Evolutionary conservation across 2,113 vertebrate genomes (phyloP).

Genomic region (Mixornis gularis): DNA sequence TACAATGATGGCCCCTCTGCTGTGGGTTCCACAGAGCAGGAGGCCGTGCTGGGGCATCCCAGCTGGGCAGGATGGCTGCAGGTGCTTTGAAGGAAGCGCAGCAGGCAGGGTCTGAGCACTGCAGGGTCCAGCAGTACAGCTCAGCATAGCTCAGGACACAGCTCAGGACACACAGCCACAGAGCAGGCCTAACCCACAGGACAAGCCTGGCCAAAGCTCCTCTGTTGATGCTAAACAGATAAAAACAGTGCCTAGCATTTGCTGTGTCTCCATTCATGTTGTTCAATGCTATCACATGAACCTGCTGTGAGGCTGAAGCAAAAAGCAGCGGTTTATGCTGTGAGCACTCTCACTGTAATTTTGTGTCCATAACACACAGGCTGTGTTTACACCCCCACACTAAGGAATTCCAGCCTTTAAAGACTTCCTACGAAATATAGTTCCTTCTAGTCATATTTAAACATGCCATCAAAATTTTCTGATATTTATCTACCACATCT

Average conservation of each 20-base stretch:
- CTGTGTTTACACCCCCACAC: neutral
- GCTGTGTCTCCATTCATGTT: neutral
- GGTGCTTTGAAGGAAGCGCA: neutral
- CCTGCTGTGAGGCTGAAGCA: neutral
- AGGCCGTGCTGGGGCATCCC: rapidly evolving
- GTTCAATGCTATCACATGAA: rapidly evolving
- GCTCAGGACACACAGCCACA: neutral
- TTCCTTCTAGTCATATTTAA: neutral
- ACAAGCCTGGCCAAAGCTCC: neutral
- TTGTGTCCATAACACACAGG: neutral
- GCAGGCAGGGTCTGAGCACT: rapidly evolving
- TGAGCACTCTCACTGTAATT: neutral
- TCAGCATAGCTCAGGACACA: neutral
- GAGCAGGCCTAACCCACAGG: rapidly evolving
- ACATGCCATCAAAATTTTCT: neutral
- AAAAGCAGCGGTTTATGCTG: neutral
- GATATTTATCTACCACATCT: neutral
- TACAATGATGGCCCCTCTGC: rapidly evolving
- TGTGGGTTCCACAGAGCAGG: rapidly evolving
- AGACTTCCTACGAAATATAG: neutral
- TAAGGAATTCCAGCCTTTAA: neutral
- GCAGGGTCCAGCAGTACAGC: rapidly evolving
- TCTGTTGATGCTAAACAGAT: neutral
- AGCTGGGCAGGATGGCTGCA: rapidly evolving
- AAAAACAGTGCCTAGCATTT: neutral